Conservation (phyloP, 2,113 vertebrate genomes). For the pig (Sus scrofa) region DNA sequence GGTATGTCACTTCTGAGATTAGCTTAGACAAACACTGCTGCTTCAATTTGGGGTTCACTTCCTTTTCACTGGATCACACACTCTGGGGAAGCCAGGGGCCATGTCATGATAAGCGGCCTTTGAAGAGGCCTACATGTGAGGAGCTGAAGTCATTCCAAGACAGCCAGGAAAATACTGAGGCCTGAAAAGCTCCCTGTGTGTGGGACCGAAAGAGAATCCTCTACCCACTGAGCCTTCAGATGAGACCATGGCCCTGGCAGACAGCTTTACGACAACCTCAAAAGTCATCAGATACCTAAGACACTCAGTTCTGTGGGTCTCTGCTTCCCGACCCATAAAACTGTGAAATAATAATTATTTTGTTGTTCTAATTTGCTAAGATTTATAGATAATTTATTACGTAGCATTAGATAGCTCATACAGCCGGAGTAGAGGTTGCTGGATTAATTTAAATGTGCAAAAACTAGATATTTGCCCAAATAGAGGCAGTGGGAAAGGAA, state of each 20-base stretch:
- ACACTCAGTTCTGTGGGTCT: fast-evolving
- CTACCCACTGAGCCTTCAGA: not conserved
- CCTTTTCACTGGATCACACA: not conserved
- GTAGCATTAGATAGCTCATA: not conserved
- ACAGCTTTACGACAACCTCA: not conserved
- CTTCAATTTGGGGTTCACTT: not conserved
- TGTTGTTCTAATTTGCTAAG: not conserved
- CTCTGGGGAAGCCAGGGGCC: not conserved
- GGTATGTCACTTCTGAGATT: not conserved
- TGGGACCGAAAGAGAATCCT: not conserved
- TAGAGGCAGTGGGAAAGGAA: not conserved
- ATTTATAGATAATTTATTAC: not conserved
- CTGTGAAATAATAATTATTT: not conserved
- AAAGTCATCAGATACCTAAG: not conserved
- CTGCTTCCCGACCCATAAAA: not conserved
- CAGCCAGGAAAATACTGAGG: not conserved
- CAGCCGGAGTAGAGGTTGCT: not conserved
- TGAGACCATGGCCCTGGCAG: not conserved
- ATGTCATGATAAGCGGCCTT: fast-evolving
- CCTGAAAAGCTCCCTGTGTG: not conserved
- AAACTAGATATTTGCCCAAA: not conserved
- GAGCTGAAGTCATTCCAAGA: not conserved
- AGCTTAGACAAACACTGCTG: not conserved
- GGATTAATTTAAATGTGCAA: not conserved
- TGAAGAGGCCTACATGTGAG: not conserved